phyloP scores from a whole-genome alignment of 2,888 invertebrate species.

The Caenorhabditis imperialis region DNA sequence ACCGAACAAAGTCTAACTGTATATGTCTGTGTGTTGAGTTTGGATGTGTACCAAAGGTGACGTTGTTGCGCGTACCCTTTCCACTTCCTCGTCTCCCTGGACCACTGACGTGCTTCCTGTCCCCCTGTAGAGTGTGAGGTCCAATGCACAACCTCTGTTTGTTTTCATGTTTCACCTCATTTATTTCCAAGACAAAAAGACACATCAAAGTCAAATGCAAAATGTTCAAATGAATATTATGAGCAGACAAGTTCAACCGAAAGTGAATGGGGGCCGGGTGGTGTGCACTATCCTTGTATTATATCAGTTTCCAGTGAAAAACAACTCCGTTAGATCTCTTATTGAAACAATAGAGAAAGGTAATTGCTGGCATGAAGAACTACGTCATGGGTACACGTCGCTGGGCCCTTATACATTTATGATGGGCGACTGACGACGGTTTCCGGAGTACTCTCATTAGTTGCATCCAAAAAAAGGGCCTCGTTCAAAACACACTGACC shows the following conservation, averaged over 20 bases:
- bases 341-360: no score
- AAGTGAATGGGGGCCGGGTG: no score
- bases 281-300: no score
- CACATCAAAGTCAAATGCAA: neutral
- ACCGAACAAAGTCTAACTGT: no score
- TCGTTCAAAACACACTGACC: slow-evolving; percentile 1
- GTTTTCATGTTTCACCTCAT: neutral
- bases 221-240: no score
- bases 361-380: slow-evolving; percentile 38
- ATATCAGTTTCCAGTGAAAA: no score
- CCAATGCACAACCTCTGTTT: slow-evolving; percentile 22
- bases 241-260: no score
- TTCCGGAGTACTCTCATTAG: slow-evolving; percentile 46
- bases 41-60: no score
- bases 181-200: neutral
- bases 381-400: slow-evolving; percentile 28
- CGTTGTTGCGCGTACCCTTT: no score
- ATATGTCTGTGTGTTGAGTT: no score
- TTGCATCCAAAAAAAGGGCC: slow-evolving; percentile 25
- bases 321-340: no score
- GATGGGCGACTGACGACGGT: slow-evolving; percentile 34
- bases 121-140: slow-evolving; percentile 2
- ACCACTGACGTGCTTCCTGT: slow-evolving; percentile 31
- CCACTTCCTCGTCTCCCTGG: slow-evolving; percentile 8
- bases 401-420: slow-evolving; percentile 42